Evolutionary conservation across 2,888 invertebrate genomes (phyloP), one percentile per base, ranked within the genome.

Genomic region (Drosophila ezoana): DNA sequence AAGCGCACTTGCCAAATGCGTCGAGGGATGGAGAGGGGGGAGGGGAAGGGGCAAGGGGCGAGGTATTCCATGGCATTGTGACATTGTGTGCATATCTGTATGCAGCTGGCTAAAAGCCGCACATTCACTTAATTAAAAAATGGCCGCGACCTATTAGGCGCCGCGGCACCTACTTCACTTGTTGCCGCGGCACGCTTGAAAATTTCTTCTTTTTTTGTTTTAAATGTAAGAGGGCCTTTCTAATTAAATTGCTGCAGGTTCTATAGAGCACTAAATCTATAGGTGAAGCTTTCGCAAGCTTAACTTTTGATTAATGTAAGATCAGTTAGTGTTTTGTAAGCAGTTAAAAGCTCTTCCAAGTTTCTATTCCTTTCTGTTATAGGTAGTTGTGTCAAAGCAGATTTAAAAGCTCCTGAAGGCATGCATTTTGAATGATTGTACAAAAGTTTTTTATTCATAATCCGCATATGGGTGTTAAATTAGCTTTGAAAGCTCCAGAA

Each of bases 111-210:
- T 51, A 43, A 65, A 48, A 35, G 58, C 47, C 35, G 45, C 57
- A 16, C 18, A 44, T 51, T 63, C 38, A 70, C 64, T 69, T 76
- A 72, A 76, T 76, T 76, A 64, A 57, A 62, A 67, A 62, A 60
- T 40, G 41, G 61, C 52, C 37, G 20, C 28, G 37, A 43, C 54
- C 69, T 51, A 69, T 69, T 69, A 69, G 28, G 28, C 28, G 28
- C 8, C 28, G 8, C 28, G 8, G 28, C 28, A 28, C 8, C 28
- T 8, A 8, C 38, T 28, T 41, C 51, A 38, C 40, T 68, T 58
- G 54, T 45, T 51, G 49, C 53, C 41, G 48, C n/a, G 8, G 28
- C 28, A 28, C 28, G 28, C 28, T 28, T 28, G 2, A 28, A 8
- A 0, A 28, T 28, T 28, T 23, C 1, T 23, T 8, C 1, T 8